Evolutionary conservation across 2,888 invertebrate genomes (phyloP), one percentile per base, ranked within the genome.

Genomic region (Drosophila mayaguana): DNA sequence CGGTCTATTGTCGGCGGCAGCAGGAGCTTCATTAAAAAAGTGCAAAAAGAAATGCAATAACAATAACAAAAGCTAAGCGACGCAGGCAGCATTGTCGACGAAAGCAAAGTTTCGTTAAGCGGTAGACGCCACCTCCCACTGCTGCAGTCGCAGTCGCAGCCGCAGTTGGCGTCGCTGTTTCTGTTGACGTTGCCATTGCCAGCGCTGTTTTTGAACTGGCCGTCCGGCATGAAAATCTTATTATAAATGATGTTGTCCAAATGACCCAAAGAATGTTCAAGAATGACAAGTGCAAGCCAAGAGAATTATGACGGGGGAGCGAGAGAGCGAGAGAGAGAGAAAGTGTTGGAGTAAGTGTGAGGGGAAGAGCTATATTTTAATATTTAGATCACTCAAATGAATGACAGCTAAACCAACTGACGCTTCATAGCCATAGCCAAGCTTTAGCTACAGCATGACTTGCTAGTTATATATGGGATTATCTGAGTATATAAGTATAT

Each of bases 181-280:
- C 18, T 14, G 61, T 25, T 14, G 40, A 0, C n/a, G 38, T 22
- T 11, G 32, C 22, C 16, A 22, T 18, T 12, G 60, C n/a, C 16
- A 63, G 16, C 8, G 28, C 32, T 22, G 70, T 51, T 28, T 20
- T 28, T 66, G 63, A 73, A 69, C 78, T 74, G 43, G 51, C 65
- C 63, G 66, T 74, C 68, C 74, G 51, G 48, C 68, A 69, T 60
- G 54, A 70, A 86, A 81, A 80, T 77, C 76, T 68, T 81, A 74
- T 75, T 75, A 85, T 81, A 83, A 84, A 83, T 86, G 78, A 81
- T 79, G 72, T 68, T 79, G 68, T 42, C 56, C 61, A 73, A 86
- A 73, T 76, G 67, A 62, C 68, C 70, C 42, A 68, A 74, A 65
- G 48, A 65, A 65, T 36, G 69, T 16, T 46, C 16, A 43, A 62